phyloP scores from a whole-genome alignment of 2,888 invertebrate species.

The Cyaniris semiargus region DNA sequence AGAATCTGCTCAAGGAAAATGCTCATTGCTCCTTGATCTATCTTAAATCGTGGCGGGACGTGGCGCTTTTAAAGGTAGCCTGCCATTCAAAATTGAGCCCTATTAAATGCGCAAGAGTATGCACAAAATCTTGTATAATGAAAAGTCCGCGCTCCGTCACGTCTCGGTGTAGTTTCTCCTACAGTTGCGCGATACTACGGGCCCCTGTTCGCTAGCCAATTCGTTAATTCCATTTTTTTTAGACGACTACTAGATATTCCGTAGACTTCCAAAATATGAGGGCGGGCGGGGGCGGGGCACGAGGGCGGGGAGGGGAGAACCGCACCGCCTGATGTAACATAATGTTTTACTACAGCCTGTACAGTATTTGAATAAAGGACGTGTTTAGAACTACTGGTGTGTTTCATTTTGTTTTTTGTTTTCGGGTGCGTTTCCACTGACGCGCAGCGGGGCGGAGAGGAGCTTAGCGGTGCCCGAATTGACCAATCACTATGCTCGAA shows the following conservation, averaged over 20 bases:
- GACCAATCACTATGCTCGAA: no score
- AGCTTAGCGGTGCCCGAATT: no score
- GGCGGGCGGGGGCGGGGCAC: constrained; percentile 45
- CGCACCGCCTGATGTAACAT: constrained; percentile 39
- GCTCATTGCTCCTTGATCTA: not conserved
- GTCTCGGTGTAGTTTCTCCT: not conserved
- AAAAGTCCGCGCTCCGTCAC: not conserved
- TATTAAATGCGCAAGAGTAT: no score
- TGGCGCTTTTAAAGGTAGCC: not conserved
- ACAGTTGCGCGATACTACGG: not conserved
- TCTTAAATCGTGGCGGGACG: not conserved
- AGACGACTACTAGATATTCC: not conserved
- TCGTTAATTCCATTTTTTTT: not conserved
- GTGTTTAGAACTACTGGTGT: constrained; percentile 58
- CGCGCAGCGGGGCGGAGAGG: no score
- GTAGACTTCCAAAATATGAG: not conserved
- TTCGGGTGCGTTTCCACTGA: no score
- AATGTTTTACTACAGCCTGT: constrained; percentile 64
- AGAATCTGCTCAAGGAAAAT: not conserved
- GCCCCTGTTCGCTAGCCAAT: not conserved
- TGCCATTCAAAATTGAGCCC: no score
- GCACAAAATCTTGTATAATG: not conserved
- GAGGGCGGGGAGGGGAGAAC: constrained; percentile 42
- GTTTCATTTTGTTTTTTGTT: constrained; percentile 36
- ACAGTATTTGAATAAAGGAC: constrained; percentile 78